These are phyloP conservation scores for Rhodeus uyekii DNA, from an alignment of 2,797 vertebrate genomes.

Conservation along the genomic window DNA sequence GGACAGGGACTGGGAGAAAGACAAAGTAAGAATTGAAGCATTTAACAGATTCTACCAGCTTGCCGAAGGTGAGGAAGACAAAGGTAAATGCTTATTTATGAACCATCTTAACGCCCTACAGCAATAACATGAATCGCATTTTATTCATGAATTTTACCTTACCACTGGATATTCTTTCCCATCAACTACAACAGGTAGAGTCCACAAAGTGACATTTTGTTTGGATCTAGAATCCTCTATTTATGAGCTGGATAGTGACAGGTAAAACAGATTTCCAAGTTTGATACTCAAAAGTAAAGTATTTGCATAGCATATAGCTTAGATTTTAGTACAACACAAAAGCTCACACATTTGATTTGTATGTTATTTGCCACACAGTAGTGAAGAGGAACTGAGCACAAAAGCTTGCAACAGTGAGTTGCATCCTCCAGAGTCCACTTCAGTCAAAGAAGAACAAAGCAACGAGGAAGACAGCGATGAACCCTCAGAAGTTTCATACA, in stretches of 20 bases:
- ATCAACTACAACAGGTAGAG: slow-evolving; percentile 63
- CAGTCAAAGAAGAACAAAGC: slow-evolving; percentile 11
- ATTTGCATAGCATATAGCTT: neutral
- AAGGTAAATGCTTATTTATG: slow-evolving; percentile 32
- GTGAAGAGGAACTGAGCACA: slow-evolving; percentile 62
- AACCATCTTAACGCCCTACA: neutral
- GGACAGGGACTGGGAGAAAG: slow-evolving; percentile 72
- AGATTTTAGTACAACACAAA: neutral
- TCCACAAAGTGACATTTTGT: slow-evolving; percentile 73
- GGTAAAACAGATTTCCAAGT: slow-evolving; percentile 57
- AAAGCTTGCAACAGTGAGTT: slow-evolving; percentile 9
- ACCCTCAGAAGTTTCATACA: slow-evolving; percentile 39
- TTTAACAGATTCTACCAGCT: slow-evolving; percentile 72
- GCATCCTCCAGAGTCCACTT: slow-evolving; percentile 18
- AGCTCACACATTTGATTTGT: neutral
- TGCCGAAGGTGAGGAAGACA: slow-evolving; percentile 51
- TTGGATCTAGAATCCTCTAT: slow-evolving; percentile 62
- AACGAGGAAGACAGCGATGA: neutral
- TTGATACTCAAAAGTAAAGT: neutral
- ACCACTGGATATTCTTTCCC: neutral
- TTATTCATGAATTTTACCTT: neutral
- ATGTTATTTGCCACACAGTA: slow-evolving; percentile 14
- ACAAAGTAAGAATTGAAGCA: slow-evolving; percentile 73
- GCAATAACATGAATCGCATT: neutral
- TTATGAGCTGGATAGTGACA: slow-evolving; percentile 70